Conservation (phyloP, 2,888 invertebrate genomes). For the Callimorpha dominula region DNA sequence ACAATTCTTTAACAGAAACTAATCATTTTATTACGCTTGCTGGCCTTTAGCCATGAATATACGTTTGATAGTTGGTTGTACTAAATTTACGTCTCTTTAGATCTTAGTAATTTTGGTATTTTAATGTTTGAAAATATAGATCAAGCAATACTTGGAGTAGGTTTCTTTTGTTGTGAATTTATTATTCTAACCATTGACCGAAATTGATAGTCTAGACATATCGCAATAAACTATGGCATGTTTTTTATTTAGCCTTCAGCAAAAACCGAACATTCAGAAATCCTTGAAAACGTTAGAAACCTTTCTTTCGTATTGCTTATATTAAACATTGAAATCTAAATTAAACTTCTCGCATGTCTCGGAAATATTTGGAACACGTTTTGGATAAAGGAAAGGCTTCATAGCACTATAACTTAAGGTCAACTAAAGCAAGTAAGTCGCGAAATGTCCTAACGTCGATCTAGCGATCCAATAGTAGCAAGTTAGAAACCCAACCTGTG, state of each 20-base stretch:
- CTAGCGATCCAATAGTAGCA: neutral
- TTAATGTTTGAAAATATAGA: neutral
- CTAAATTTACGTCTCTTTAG: neutral
- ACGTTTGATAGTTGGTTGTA: neutral
- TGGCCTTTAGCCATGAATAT: slow-evolving; percentile 17
- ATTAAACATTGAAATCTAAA: neutral
- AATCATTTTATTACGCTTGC: slow-evolving; percentile 15
- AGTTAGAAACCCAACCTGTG: neutral
- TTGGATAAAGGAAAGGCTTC: neutral
- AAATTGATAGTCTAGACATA: slow-evolving; percentile 23
- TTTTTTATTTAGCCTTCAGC: slow-evolving; percentile 36
- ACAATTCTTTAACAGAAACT: slow-evolving; percentile 13
- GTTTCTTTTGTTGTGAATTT: neutral
- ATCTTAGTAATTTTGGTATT: neutral
- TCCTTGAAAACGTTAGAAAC: slow-evolving; percentile 15
- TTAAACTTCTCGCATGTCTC: neutral
- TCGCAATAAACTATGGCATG: slow-evolving; percentile 29
- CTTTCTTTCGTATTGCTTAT: neutral
- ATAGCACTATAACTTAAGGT: neutral
- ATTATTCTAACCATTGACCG: neutral
- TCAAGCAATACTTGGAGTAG: neutral
- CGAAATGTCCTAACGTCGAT: neutral
- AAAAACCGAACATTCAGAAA: slow-evolving; percentile 28
- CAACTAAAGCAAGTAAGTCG: neutral
- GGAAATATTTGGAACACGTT: neutral